Base-by-base conservation (phyloP, 2,888 invertebrate genomes). In the Dromius quadrimaculatus region DNA sequence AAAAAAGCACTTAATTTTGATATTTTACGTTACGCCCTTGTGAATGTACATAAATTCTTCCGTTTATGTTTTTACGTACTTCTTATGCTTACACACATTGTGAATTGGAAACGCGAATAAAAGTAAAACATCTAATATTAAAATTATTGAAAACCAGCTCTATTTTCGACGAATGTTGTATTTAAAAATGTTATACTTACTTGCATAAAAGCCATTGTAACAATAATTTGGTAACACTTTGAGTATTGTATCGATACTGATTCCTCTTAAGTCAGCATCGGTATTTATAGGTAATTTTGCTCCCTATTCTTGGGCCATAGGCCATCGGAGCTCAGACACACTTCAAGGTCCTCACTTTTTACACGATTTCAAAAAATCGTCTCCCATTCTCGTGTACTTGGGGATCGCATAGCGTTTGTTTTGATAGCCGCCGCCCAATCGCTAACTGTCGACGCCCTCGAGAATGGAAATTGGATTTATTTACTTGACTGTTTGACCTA, bases 281-380 rank as follows among this genome's bases (percentile, higher is more conserved):
- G 66, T 76, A 76, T 76, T 75, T 76, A 76, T 76, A 76, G 73
- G 71, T 72, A 73, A 73, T 73, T 71, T 72, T 73, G 71, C 59
- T 68, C 68, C 59, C 68, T 68, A 68, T 68, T 59, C 59, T 22
- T 41, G 11, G 23, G 41, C 15, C 15, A 45, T 28, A 13, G 41
- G 41, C 22, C 50, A 50, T 65, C 22, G 50, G 36, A 38, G 20
- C 66, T 15, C 13, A 43, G 62, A n/a, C 50, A 70, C 74, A 75
- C 73, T 65, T 74, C 76, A 76, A 76, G 76, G 76, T 76, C 73
- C 15, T 5, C 47, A 47, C 71, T 72, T 73, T 71, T 72, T 72
- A 66, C 71, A 22, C 41, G 54, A 54, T 72, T 71, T 71, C 65
- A 72, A 72, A 72, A 71, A 65, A 64, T 64, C 32, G 54, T 64